Conservation (phyloP, 2,797 vertebrate species). For the Sebastes itinus region DNA sequence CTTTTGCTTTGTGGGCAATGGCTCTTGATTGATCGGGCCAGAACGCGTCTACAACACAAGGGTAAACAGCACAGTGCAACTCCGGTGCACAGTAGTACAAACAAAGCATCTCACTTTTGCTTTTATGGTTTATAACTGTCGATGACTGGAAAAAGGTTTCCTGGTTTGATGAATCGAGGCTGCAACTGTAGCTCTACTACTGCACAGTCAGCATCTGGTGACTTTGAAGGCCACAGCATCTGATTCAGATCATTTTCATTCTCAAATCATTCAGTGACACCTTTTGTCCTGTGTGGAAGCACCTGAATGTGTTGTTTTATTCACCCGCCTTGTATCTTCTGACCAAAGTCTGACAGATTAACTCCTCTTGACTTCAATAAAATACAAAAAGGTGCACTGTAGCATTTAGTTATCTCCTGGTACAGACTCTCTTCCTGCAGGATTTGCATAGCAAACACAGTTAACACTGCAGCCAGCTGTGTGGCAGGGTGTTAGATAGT, state of each 20-base stretch:
- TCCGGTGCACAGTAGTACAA: background rate
- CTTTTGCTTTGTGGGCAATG: background rate
- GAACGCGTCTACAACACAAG: background rate
- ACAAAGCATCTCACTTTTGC: background rate
- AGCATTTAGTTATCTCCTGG: slow-evolving; percentile 16
- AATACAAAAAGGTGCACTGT: background rate
- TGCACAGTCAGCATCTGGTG: background rate
- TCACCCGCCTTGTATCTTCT: background rate
- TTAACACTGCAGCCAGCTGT: slow-evolving; percentile 17
- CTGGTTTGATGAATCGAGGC: background rate
- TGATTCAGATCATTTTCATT: background rate
- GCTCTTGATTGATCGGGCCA: background rate
- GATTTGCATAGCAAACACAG: slow-evolving; percentile 37
- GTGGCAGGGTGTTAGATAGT: background rate
- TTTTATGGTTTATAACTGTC: background rate
- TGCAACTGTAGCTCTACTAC: background rate
- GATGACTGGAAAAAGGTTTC: background rate
- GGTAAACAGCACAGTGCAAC: background rate
- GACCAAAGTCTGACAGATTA: background rate
- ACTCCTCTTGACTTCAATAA: background rate
- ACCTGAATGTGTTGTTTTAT: background rate
- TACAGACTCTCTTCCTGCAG: background rate
- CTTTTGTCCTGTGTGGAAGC: background rate
- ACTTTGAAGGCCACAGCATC: background rate
- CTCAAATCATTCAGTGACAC: background rate